Evolutionary conservation across 2,113 vertebrate genomes (phyloP), one percentile per base, ranked within the genome.

Genomic region (Asarcornis scutulata): DNA sequence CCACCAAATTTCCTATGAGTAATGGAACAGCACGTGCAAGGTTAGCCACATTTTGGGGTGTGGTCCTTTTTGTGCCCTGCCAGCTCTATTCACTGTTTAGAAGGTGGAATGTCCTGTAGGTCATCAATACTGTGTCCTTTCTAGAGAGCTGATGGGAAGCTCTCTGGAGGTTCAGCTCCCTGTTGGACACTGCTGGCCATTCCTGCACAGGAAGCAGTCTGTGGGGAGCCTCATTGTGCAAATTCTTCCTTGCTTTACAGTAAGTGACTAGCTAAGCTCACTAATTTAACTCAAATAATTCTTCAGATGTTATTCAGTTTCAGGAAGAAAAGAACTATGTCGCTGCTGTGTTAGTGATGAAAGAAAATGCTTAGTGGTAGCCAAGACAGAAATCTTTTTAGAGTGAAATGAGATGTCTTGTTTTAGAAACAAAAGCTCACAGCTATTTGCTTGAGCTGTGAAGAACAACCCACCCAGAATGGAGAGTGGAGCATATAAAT

Each of bases 91-190:
- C 6, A 29, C 48, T 83, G 17, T 68, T 78, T 29, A 64, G n/a
- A 26, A 89, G 67, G 27, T 63, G 40, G 15, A 77, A 42, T 13
- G 21, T 7, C 20, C 17, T 6, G 36, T 5, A 23, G 59, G 15
- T 34, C 11, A 32, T 34, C 1, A 2, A 11, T 73, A 1, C 1
- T 38, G 0, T 60, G 21, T 21, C 21, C 5, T 4, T 36, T 71
- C 17, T 42, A 63, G n/a, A 48, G 10, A 46, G 7, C 31, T 68
- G n/a, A 44, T 42, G 14, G 27, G 27, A 50, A 50, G 25, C 62
- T 64, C 36, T 40, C 38, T 18, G 17, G 36, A 40, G 36, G 62
- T 23, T 64, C 36, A 83, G 6, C 18, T 67, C 0, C 0, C 11
- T 38, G n/a, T 50, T 50, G 72, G 55, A 16, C 13, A 52, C 26